Evolutionary conservation across 2,888 invertebrate species (phyloP), one percentile per base, ranked within the genome.

Genomic region (Camptogramma bilineatum): DNA sequence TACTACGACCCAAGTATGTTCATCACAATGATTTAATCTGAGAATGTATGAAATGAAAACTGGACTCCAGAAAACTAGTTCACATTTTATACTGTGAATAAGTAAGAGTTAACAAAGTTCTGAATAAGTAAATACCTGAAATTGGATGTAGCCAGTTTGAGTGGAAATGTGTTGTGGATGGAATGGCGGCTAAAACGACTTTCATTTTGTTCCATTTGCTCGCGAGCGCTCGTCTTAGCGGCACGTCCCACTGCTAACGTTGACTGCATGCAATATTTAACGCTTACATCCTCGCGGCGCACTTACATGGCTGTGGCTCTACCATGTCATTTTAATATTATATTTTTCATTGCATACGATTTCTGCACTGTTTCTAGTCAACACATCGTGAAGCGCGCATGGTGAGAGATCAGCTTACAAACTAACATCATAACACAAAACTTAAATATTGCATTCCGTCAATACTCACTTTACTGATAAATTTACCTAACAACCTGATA

Each of bases 1-100:
- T 95, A 90, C 87, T 95, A 87, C 84, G 96, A 94, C 94, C 96
- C 94, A 93, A 96, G 97, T 97, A 95, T 95, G 97, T 96, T 59
- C 74, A 47, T 34, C 69, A 64, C 34, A 21, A 67, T 58, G 62
- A 68, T 68, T 54, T 18, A 52, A 60, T 69, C 34, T 7, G 34
- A 39, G 4, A 39, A 9, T 39, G 24, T 19, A 17, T 31, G 28
- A 1, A 53, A 51, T 53, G 34, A 57, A 61, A 62, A 65, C 57
- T 46, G 24, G 19, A 42, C 17, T 8, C 28, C 7, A 31, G n/a
- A 42, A 28, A 44, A 3, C 46, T 46, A 59, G 58, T 74, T 69
- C 74, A 71, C 39, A 78, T 76, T 64, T 70, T 69, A 64, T 59
- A 59, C 56, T 70, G 68, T 68, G 28, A 60, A 48, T 60, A 54